Base-by-base conservation (phyloP, 2,113 vertebrate genomes). In the Lontra canadensis region DNA sequence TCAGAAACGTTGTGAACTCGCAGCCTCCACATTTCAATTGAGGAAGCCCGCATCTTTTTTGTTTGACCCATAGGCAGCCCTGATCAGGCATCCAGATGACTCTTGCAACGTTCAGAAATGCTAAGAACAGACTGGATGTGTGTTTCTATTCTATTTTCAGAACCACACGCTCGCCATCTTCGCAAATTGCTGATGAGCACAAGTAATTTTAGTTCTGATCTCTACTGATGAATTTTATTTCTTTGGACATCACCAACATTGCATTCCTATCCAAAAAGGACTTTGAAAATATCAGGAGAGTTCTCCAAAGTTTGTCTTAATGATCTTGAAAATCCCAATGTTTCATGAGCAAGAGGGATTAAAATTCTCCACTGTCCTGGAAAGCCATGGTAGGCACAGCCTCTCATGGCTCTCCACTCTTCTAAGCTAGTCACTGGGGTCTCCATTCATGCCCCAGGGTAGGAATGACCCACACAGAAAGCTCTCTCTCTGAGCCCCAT, bases 161-260 rank as follows among this genome's bases (percentile, higher is more conserved):
- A 94, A 67, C 18, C 49, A 52, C 57, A 69, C 1, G 0, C 44
- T 90, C 93, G 25, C 81, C 17, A 34, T 49, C 90, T 36, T 65
- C 69, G 63, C 81, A 96, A 95, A 90, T 6, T 84, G 95, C 93
- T 95, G 84, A 97, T 78, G 80, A 92, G 74, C 55, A 20, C 78
- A 34, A 93, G 90, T 85, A 76, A 96, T 95, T 97, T 96, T 88
- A 73, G 96, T 93, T 65, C 88, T 71, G 18, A 79, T 81, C 85
- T 94, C 91, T 57, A 88, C 97, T 85, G 96, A 92, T 1, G 14
- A 82, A 81, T 49, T 61, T 61, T 55, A 34, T 71, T 17, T 86
- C 95, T 92, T 86, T 55, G 81, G 85, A 71, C 44, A 23, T 90
- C 69, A 42, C 57, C 47, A 71, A 55, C 23, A 21, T 39, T 34